Conservation (phyloP, 2,797 vertebrate species). For the Enteromius viviparus region DNA sequence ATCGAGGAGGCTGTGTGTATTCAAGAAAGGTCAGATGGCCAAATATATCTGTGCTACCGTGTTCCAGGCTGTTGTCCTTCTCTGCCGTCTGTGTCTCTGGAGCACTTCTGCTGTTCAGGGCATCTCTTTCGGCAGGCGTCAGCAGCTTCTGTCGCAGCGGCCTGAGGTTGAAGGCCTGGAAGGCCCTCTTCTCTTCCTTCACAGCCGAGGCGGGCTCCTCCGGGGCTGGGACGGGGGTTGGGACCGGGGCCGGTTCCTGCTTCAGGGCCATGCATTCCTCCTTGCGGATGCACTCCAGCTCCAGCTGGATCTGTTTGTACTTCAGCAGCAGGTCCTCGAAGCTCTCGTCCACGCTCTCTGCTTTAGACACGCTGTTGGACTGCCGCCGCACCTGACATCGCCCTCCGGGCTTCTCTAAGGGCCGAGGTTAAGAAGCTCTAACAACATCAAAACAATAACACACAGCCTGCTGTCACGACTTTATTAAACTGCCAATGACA, state of each 20-base stretch:
- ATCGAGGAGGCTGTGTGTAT: too few relatives aligned
- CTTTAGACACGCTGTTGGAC: conserved; percentile 74
- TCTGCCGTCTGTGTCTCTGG: conserved; percentile 67
- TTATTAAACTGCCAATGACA: too few relatives aligned
- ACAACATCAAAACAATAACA: too few relatives aligned
- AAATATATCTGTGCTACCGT: neutral
- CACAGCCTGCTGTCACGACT: too few relatives aligned
- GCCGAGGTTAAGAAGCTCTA: conserved; percentile 54
- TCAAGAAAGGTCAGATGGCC: too few relatives aligned
- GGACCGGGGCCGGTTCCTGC: conserved; percentile 45
- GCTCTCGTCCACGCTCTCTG: conserved; percentile 87
- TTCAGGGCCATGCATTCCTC: conserved; percentile 90
- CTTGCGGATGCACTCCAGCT: conserved; percentile 95
- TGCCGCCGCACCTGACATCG: conserved; percentile 81
- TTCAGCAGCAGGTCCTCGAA: conserved; percentile 95
- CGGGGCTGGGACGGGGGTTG: conserved; percentile 53
- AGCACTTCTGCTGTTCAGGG: conserved; percentile 75
- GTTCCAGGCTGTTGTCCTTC: conserved; percentile 22
- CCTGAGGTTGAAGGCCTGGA: conserved; percentile 95
- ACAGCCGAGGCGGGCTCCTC: conserved; percentile 65
- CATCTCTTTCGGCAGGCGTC: conserved; percentile 82
- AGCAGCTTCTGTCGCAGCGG: conserved; percentile 91
- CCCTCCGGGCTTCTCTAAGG: conserved; percentile 84
- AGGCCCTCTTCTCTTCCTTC: conserved; percentile 72
- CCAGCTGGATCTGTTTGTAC: conserved; percentile 96